Conservation (phyloP, 2,888 invertebrate genomes). For the Nemotelus pantherinus region DNA sequence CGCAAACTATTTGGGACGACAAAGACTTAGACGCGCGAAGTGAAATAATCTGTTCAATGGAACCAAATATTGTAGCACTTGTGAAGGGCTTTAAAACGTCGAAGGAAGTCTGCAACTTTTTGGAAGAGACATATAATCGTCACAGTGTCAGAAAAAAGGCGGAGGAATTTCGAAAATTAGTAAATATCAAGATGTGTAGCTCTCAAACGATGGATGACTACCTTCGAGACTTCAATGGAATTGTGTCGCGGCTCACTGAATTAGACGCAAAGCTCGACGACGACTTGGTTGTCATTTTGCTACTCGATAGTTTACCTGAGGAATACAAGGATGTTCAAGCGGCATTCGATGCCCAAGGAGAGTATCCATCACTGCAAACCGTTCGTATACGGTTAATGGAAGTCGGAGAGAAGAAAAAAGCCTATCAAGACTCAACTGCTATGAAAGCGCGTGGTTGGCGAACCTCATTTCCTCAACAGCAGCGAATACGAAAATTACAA, state of each 20-base stretch:
- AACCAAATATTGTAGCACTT: constrained; percentile 39
- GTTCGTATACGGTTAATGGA: not conserved
- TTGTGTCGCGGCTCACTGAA: not conserved
- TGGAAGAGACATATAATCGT: too few species aligned
- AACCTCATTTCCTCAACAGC: too few species aligned
- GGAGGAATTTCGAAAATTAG: too few species aligned
- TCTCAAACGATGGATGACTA: not conserved
- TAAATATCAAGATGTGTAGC: too few species aligned
- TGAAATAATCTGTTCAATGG: constrained; percentile 37
- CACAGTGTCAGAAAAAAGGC: too few species aligned
- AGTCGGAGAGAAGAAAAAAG: not conserved
- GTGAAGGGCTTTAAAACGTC: constrained; percentile 27
- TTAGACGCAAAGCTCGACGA: not conserved
- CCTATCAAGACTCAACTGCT: not conserved
- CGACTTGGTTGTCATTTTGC: not conserved
- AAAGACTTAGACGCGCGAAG: not conserved
- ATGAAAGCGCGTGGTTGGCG: too few species aligned
- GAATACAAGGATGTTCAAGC: constrained; percentile 19
- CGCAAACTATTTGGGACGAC: not conserved
- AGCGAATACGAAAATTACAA: too few species aligned
- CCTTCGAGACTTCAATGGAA: not conserved
- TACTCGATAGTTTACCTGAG: not conserved
- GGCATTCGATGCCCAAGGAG: not conserved
- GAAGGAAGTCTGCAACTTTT: not conserved
- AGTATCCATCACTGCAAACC: too few species aligned